Evolutionary conservation across 2,888 invertebrate genomes (phyloP), one percentile per base, ranked within the genome.

Genomic region (Agriopis aurantiaria): DNA sequence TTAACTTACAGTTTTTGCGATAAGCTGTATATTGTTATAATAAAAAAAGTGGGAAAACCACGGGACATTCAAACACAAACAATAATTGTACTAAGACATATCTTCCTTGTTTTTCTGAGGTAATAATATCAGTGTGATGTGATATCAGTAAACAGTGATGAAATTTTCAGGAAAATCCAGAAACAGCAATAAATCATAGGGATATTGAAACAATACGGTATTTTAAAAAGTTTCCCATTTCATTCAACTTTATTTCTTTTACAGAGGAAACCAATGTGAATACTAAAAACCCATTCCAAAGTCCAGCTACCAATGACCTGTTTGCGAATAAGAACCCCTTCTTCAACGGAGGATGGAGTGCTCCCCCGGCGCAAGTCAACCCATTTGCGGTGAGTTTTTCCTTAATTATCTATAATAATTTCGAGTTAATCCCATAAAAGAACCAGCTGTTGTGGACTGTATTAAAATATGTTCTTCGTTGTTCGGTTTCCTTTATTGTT

Each of bases 201-300:
- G 6, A 48, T 10, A 48, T 10, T 48, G 48, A 48, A n/a, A 23
- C 17, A 23, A 23, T 33, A 11, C 0, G 23, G 23, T 33, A 33
- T 52, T 3, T 9, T 1, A 6, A 52, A 52, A 33, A 1, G 17
- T 14, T 52, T n/a, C 4, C 40, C 10, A 9, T n/a, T n/a, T 55
- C 40, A 55, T 33, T 40, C 3, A 53, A 1, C 11, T 40, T 53
- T 33, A 60, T 66, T 75, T 80, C 76, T 78, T 69, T 92, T 91
- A 57, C 88, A 93, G 94, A 93, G 75, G 93, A 94, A 51, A 83
- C 66, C 73, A 87, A 79, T 78, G 85, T 86, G 78, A 85, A 83
- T 78, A 93, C 85, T 84, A 94, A 88, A 78, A 95, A 95, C 81
- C 95, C 95, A 83, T 95, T 95, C 88, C 93, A 93, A 91, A 91